Evolutionary conservation across 1,140 invertebrate genomes (phyloP), one percentile per base, ranked within the genome.

Genomic region (Lanistes nyassanus): DNA sequence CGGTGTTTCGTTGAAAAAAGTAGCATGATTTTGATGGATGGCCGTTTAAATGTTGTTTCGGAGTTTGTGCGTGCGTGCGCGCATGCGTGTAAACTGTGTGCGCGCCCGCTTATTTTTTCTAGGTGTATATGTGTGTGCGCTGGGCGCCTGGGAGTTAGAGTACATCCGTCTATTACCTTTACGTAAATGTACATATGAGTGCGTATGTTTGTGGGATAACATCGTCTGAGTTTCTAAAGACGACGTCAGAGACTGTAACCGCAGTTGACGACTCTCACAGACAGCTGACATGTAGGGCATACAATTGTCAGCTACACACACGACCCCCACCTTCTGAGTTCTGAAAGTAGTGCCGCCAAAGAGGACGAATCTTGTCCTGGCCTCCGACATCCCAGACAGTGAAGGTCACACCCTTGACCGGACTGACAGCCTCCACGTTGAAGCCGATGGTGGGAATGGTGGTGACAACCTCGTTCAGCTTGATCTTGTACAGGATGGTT

Each of bases 401-500:
- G 77, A 91, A 90, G 16, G 82, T 85, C 47, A 90, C 81, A 39
- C 88, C 88, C 72, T 90, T 90, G 58, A 76, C 72, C 9, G 83
- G 81, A 0, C 51, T 72, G 16, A 88, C 84, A 2, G 85, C 87
- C 76, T 88, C 87, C 21, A 88, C 86, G 70, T 88, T 88, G 73
- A 88, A 88, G 2, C 88, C 88, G 29, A 88, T 83, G 7, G 88
- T 90, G 23, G 88, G 89, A 39, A 88, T 85, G 23, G 86, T 86
- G 16, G 39, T 66, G 0, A 89, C 79, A 60, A 71, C 80, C 55
- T 88, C 84, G 60, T 97, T 97, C 92, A 98, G 93, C 94, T 99
- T 98, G 89, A 98, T 93, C 94, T 98, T 98, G 93, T 98, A 98
- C 91, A 99, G 92, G 91, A 98, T 98, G 91, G 97, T 98, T 29